These are phyloP conservation scores for Babyrousa celebensis DNA, from an alignment of 2,797 vertebrate genomes.

Conservation along the genomic window DNA sequence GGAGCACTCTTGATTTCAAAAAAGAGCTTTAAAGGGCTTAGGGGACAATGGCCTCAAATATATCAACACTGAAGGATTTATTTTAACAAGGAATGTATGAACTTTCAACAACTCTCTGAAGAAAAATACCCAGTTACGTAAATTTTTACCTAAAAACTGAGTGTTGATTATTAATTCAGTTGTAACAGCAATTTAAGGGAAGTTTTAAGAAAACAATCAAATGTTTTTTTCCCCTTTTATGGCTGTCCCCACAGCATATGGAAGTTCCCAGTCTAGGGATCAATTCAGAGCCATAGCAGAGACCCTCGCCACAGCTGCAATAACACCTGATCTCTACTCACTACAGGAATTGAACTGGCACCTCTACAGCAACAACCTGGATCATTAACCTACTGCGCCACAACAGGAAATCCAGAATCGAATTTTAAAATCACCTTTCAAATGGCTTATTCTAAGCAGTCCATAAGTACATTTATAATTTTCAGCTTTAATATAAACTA, in stretches of 20 bases:
- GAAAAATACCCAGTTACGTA: background rate
- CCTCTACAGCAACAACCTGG: too few relatives aligned
- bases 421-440: conserved; percentile 34
- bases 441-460: background rate
- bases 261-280: too few relatives aligned
- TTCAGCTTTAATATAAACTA: background rate
- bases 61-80: background rate
- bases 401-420: background rate
- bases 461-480: background rate
- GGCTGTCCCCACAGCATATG: too few relatives aligned
- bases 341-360: too few relatives aligned
- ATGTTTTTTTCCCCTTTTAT: too few relatives aligned
- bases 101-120: background rate
- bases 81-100: background rate
- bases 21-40: background rate
- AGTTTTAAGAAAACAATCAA: background rate
- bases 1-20: background rate
- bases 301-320: too few relatives aligned
- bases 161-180: background rate
- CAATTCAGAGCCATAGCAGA: too few relatives aligned
- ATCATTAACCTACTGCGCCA: too few relatives aligned
- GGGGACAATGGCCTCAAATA: background rate
- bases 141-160: background rate
- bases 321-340: too few relatives aligned
- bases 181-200: background rate